These are phyloP conservation scores for Scolopax bukidnonensis DNA, from an alignment of 2,797 vertebrate species.

Conservation along the genomic window DNA sequence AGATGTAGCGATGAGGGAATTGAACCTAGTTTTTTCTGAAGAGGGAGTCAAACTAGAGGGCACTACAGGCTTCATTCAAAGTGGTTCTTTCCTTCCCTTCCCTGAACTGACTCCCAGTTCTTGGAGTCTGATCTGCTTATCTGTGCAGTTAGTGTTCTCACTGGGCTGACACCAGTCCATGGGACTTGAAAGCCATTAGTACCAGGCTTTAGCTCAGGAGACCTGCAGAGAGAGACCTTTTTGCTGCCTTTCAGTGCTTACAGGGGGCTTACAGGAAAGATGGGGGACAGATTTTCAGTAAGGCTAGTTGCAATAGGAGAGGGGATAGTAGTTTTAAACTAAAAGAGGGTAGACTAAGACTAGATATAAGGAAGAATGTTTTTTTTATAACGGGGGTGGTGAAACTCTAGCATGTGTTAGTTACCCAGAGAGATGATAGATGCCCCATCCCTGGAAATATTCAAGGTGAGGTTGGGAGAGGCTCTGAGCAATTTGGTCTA, in stretches of 20 bases:
- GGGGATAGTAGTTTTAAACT: background rate
- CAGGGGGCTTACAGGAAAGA: background rate
- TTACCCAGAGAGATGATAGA: background rate
- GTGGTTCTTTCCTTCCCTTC: background rate
- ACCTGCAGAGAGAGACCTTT: background rate
- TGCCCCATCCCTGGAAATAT: background rate
- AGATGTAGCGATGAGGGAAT: background rate
- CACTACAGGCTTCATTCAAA: background rate
- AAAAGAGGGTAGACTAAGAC: background rate
- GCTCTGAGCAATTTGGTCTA: background rate
- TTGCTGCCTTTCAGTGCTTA: background rate
- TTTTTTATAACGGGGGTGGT: background rate
- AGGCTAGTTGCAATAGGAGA: background rate
- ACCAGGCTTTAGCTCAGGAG: accelerated
- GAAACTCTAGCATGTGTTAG: background rate
- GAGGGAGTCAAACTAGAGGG: background rate
- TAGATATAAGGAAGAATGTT: background rate
- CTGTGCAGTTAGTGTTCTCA: background rate
- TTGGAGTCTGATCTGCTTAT: background rate
- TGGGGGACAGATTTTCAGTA: background rate
- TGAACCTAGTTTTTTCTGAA: background rate
- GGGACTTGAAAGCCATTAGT: background rate
- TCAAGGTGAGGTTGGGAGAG: background rate
- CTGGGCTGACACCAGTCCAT: accelerated
- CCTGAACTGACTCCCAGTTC: background rate